Conservation (phyloP, 2,888 invertebrate genomes). For the Diarsia dahlii region DNA sequence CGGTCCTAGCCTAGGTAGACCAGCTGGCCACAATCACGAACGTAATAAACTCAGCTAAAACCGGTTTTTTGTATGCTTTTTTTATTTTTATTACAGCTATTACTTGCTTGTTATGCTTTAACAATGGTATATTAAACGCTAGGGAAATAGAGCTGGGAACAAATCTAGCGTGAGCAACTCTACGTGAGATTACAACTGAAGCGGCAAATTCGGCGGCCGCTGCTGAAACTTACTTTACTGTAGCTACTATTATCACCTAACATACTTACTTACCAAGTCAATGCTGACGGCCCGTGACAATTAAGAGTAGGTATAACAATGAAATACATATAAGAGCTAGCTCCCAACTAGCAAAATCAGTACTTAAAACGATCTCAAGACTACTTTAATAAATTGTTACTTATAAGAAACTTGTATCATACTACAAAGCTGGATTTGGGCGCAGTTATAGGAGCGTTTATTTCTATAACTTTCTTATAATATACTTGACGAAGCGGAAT, state of each 20-base stretch:
- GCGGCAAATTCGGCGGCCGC: no score
- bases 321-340: background rate
- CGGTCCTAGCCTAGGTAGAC: constrained; percentile 1
- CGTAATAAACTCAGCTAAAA: constrained; percentile 19
- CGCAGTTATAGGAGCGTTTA: no score
- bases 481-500: no score
- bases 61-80: constrained; percentile 34
- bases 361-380: no score
- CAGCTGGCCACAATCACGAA: constrained; percentile 5
- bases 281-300: background rate
- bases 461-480: no score
- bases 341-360: no score
- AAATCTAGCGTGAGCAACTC: background rate
- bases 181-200: background rate
- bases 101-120: constrained; percentile 13
- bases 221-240: no score
- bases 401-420: no score
- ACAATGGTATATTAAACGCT: constrained; percentile 18
- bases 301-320: background rate
- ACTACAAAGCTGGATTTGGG: no score
- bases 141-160: background rate
- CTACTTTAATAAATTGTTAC: no score
- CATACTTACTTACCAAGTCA: background rate
- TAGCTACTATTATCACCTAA: no score
- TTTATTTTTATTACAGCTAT: constrained; percentile 8